Evolutionary conservation across 2,888 invertebrate species (phyloP), one percentile per base, ranked within the genome.

Genomic region (Hypolimnas misippus): DNA sequence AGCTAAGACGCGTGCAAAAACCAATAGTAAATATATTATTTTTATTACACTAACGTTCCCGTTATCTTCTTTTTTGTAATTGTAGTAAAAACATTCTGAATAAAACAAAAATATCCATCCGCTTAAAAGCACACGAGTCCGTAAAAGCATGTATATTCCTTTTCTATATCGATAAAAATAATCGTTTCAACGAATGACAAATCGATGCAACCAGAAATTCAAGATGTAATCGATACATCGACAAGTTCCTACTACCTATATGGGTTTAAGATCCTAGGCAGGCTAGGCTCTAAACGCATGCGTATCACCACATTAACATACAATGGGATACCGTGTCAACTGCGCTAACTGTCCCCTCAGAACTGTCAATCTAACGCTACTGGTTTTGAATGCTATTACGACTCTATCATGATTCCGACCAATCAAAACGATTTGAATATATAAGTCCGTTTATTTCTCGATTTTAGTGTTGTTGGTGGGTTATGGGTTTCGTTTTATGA

Each of bases 331-430:
- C 58, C 67, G 66, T 58, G 71, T 65, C 70, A 55, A 63, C 58
- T 25, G 12, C 55, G 51, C 25, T 62, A 65, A 68, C 69, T 63
- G 70, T 70, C 68, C 60, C 38, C 25, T 19, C 29, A 16, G n/a
- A 44, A 44, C 70, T 71, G 76, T 74, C 76, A 76, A 73, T 75
- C 73, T 65, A 52, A 51, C 40, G 75, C 76, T 75, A 75, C 74
- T 62, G 70, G 69, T 61, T 56, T 70, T 69, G 73, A 74, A 72
- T 71, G 69, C 72, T 60, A 66, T 66, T 64, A 61, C 53, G 54
- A 25, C 60, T 60, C 49, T 49, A 60, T 60, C 60, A 54, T 17
- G 49, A 55, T 60, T 31, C 51, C 60, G 54, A 16, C 4, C 14
- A 16, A 54, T 54, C 60, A 31, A 54, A 60, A 49, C 38, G 54